phyloP scores from a whole-genome alignment of 1,140 invertebrate species.

The Drosophila seguyi region DNA sequence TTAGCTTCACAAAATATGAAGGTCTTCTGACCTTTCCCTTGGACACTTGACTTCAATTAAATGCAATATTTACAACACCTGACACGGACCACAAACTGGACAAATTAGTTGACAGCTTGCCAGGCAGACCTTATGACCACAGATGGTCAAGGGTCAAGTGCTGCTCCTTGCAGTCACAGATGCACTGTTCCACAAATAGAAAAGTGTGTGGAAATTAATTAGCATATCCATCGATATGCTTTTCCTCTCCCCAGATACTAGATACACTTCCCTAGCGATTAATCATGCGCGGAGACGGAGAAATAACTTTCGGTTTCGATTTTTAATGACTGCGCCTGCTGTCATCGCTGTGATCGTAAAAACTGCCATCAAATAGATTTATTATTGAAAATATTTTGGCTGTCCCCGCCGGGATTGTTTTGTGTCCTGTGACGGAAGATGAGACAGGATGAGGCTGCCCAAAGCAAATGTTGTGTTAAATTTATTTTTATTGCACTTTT shows the following conservation, averaged over 20 bases:
- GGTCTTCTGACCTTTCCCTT: slow-evolving; percentile 15
- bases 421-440: slow-evolving; percentile 56
- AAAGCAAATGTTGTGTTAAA: slow-evolving; percentile 78
- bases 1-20: slow-evolving; percentile 47
- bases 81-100: slow-evolving; percentile 77
- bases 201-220: slow-evolving; percentile 71
- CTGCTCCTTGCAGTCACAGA: slow-evolving; percentile 25
- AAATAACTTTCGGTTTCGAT: slow-evolving; percentile 67
- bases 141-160: slow-evolving; percentile 52
- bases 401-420: slow-evolving; percentile 66
- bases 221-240: slow-evolving; percentile 33
- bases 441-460: slow-evolving; percentile 11
- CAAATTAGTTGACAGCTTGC: slow-evolving; percentile 57
- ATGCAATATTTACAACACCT: slow-evolving; percentile 76
- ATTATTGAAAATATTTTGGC: slow-evolving; percentile 83
- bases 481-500: slow-evolving; percentile 75
- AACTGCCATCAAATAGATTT: slow-evolving; percentile 82
- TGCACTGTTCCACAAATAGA: slow-evolving; percentile 36
- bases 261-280: slow-evolving; percentile 52
- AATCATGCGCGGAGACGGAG: slow-evolving; percentile 68
- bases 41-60: slow-evolving; percentile 69
- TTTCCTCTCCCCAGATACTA: not conserved
- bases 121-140: slow-evolving; percentile 9
- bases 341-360: slow-evolving; percentile 73
- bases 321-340: slow-evolving; percentile 77